Conservation (phyloP, 2,797 vertebrate genomes). For the Enteromius radiatus region DNA sequence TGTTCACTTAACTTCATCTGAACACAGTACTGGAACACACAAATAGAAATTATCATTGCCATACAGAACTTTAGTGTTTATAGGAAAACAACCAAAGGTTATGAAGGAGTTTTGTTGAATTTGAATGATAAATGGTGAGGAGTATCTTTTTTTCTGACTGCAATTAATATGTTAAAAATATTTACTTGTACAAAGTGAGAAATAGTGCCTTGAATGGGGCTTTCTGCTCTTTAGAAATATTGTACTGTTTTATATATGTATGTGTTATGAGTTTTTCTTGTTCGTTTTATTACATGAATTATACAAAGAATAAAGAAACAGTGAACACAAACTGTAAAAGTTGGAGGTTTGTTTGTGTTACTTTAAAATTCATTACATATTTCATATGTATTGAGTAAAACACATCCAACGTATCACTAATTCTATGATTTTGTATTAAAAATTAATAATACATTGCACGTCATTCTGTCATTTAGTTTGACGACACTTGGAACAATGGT, state of each 20-base stretch:
- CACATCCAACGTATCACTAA: neutral
- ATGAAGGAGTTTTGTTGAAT: neutral
- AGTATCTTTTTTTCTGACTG: neutral
- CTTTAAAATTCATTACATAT: neutral
- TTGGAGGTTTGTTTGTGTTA: neutral
- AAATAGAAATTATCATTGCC: neutral
- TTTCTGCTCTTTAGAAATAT: conserved; percentile 2
- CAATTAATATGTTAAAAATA: conserved; percentile 2
- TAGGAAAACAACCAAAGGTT: neutral
- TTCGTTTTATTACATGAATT: conserved; percentile 12
- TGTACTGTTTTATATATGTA: neutral
- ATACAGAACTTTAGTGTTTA: neutral
- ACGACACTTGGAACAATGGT: neutral
- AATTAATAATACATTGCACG: neutral
- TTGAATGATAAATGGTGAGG: neutral
- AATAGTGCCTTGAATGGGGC: conserved; percentile 6
- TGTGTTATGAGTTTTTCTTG: neutral
- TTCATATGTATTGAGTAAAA: neutral
- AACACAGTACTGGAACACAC: neutral
- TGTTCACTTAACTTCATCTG: neutral
- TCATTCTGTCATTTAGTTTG: neutral
- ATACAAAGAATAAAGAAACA: neutral
- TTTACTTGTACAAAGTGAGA: neutral
- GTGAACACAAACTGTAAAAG: neutral
- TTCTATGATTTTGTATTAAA: neutral